Percentiles rank a stretch among this genome's conserved stretches.
Evolutionary conservation across 2,888 invertebrate species (phyloP).

Genomic region (Cephus runcator): DNA sequence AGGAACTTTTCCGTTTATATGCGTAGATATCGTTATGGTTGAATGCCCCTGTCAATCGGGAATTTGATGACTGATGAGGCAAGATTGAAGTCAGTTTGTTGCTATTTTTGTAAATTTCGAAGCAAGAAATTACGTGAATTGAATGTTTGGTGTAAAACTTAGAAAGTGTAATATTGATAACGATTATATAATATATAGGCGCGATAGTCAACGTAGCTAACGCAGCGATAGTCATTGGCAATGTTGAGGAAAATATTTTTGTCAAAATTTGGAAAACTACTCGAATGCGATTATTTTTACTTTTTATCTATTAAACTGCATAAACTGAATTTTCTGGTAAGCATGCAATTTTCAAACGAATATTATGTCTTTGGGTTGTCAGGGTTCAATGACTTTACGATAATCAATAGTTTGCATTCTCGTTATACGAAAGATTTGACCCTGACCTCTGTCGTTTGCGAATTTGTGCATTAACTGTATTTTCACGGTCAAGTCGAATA

Average conservation of each 20-base stretch:
- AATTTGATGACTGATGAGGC: neutral
- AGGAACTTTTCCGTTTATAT: neutral
- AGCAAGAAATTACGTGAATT: neutral
- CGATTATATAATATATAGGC: neutral
- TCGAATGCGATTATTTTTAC: neutral
- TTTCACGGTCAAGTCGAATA: neutral
- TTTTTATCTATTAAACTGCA: neutral
- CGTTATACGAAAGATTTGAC: neutral
- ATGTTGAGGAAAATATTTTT: neutral
- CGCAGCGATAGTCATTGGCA: neutral
- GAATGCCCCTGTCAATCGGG: neutral
- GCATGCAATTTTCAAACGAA: neutral
- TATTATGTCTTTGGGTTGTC: neutral
- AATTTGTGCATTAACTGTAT: neutral
- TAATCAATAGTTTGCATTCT: neutral
- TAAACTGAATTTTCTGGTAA: neutral
- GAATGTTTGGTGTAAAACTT: neutral
- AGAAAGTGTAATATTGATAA: neutral
- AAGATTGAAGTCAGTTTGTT: neutral
- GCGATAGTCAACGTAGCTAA: neutral
- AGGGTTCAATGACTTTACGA: neutral
- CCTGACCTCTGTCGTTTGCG: neutral
- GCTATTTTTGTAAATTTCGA: neutral
- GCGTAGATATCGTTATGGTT: neutral
- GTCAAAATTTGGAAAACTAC: neutral